Evolutionary conservation across 2,888 invertebrate species (phyloP), one percentile per base, ranked within the genome.

Genomic region (Diarsia mendica): DNA sequence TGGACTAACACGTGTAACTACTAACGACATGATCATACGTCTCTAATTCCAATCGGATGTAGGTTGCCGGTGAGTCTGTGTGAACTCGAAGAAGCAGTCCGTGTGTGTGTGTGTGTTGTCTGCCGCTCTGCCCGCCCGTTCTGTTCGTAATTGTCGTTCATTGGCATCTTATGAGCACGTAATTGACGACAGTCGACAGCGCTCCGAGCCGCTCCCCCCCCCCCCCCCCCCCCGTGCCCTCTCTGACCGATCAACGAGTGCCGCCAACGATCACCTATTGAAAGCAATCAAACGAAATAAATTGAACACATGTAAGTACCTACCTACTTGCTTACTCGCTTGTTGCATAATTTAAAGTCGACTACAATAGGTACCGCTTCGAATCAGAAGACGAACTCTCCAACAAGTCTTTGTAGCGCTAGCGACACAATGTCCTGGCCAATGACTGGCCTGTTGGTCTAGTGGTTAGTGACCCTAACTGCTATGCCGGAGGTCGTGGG

Each of bases 81-180:
- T 66, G 51, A 61, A 65, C 39, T 39, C 39, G 39, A 8, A 72
- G 72, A 81, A 77, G 73, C 71, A 51, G 69, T 65, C 23, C n/a
- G 55, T 60, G 74, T 69, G 68, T 60, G 69, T 53, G 53, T 48
- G 55, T 48, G 46, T 53, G 55, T 2, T n/a, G 39, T 44, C 68
- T 49, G 46, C 15, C 39, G 1, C n/a, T 39, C 73, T 75, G 69
- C 79, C 76, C 80, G 79, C 80, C 77, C 82, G 53, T 51, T 60
- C 79, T 72, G 44, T 66, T 74, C 61, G 84, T 90, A 91, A 92
- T 92, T 91, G 90, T 83, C 83, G 79, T 89, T 91, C 83, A 91
- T 92, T 91, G 91, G 87, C 82, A 87, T 83, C 86, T 88, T 84
- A 90, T 87, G 90, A 89, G 85, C 72, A 79, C 72, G 80, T 89